phyloP scores from a whole-genome alignment of 1,140 invertebrate genomes.

The Helicoverpa armigera region DNA sequence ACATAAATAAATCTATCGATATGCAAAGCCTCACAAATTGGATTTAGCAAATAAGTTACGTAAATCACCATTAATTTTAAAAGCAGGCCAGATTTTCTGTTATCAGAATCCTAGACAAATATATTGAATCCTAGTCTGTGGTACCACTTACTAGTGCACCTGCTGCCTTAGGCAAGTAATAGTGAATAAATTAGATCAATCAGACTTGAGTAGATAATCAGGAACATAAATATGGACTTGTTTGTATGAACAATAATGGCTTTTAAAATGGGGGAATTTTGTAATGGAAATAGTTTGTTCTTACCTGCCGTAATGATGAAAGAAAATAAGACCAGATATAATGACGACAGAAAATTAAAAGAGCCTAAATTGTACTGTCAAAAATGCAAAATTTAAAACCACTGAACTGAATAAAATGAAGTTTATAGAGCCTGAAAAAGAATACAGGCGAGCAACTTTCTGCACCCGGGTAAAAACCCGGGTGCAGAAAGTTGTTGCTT shows the following conservation, averaged over 20 bases:
- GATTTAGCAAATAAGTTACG: background rate
- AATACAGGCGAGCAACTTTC: too few relatives aligned
- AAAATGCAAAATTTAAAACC: too few relatives aligned
- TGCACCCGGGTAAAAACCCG: too few relatives aligned
- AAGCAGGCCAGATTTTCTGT: background rate
- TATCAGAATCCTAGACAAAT: background rate
- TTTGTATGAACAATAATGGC: background rate
- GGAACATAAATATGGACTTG: constrained; percentile 2
- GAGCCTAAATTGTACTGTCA: too few relatives aligned
- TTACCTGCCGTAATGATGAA: too few relatives aligned
- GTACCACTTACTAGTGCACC: background rate
- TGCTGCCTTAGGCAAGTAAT: constrained; percentile 9
- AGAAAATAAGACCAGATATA: too few relatives aligned
- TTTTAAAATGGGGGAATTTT: constrained; percentile 1
- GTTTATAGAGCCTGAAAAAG: too few relatives aligned
- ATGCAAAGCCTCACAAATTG: background rate
- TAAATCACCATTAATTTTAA: background rate
- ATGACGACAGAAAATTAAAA: too few relatives aligned
- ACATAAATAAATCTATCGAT: background rate
- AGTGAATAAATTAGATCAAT: constrained; percentile 24
- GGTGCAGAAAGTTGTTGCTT: too few relatives aligned
- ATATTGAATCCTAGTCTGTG: constrained; percentile 13
- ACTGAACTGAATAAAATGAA: too few relatives aligned
- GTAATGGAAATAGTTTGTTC: background rate
- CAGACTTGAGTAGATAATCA: constrained; percentile 24